A percentile compares a stretch with the other conserved stretches of the same genome.
Conservation (phyloP, 2,888 invertebrate species). For the Acanthosepion pharaonis region DNA sequence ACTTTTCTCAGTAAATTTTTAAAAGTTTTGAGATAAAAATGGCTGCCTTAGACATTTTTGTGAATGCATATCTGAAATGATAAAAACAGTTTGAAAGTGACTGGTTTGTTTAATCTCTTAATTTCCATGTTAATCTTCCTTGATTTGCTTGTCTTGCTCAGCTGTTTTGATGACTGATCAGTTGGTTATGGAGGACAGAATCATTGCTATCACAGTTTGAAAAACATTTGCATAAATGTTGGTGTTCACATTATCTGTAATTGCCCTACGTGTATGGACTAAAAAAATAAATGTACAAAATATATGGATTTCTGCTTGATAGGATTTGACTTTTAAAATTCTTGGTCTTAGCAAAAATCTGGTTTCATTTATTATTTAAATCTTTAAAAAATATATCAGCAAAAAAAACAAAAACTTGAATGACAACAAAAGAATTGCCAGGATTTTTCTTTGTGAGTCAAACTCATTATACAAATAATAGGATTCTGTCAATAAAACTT, state of each 20-base stretch:
- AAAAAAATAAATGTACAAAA: not conserved
- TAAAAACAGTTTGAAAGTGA: not conserved
- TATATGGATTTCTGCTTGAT: not conserved
- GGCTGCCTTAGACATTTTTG: not conserved
- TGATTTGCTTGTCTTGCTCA: not conserved
- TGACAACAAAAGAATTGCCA: too few relatives aligned
- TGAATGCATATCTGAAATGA: not conserved
- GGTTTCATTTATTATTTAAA: not conserved
- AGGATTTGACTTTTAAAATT: not conserved
- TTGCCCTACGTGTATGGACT: not conserved
- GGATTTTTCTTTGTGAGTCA: too few relatives aligned
- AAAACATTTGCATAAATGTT: conserved; percentile 1
- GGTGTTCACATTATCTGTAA: not conserved
- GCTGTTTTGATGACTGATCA: not conserved
- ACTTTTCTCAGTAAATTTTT: not conserved
- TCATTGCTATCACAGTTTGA: not conserved
- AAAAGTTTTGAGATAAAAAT: not conserved
- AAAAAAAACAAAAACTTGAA: too few relatives aligned
- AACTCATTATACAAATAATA: too few relatives aligned
- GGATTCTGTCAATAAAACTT: too few relatives aligned
- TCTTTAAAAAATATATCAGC: not conserved
- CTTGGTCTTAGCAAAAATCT: not conserved
- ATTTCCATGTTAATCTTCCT: not conserved
- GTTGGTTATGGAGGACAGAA: not conserved
- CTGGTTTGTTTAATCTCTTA: not conserved